Evolutionary conservation across 2,888 invertebrate species (phyloP).

Genomic region (Hyposoter didymator): DNA sequence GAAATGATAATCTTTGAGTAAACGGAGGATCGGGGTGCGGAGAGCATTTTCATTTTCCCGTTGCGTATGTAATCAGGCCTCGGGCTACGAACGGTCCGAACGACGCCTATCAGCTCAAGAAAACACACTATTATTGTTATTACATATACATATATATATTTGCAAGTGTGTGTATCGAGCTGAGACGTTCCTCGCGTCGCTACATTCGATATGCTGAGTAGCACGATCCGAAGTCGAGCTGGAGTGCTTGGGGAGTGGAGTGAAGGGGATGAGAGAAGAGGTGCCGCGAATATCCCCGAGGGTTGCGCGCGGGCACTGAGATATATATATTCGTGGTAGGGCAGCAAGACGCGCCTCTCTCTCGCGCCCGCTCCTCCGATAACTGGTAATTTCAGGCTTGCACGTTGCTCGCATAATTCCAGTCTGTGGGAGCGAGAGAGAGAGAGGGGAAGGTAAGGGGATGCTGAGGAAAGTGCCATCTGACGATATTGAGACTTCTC

Average conservation of each 20-base stretch:
- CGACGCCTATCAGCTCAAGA: conserved; percentile 69
- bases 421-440: conserved; percentile 39
- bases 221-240: conserved; percentile 39
- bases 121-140: conserved; percentile 26
- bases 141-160: not conserved
- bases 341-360: conserved; percentile 68
- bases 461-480: not conserved
- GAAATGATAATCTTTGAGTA: conserved; percentile 78
- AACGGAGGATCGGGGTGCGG: conserved; percentile 54
- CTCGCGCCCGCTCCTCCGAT: conserved; percentile 72
- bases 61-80: conserved; percentile 74
- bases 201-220: conserved; percentile 50
- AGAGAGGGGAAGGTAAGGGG: conserved; percentile 2
- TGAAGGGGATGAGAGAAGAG: conserved; percentile 57
- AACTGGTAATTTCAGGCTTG: conserved; percentile 81
- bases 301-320: conserved; percentile 57
- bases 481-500: not conserved
- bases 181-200: conserved; percentile 15
- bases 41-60: conserved; percentile 74
- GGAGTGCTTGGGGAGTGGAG: conserved; percentile 27
- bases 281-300: conserved; percentile 68
- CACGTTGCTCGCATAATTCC: conserved; percentile 69
- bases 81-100: conserved; percentile 67
- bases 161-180: conserved; percentile 11
- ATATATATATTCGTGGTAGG: conserved; percentile 64